Base-by-base conservation (phyloP, 2,797 vertebrate genomes). In the Epinephelus coioides region DNA sequence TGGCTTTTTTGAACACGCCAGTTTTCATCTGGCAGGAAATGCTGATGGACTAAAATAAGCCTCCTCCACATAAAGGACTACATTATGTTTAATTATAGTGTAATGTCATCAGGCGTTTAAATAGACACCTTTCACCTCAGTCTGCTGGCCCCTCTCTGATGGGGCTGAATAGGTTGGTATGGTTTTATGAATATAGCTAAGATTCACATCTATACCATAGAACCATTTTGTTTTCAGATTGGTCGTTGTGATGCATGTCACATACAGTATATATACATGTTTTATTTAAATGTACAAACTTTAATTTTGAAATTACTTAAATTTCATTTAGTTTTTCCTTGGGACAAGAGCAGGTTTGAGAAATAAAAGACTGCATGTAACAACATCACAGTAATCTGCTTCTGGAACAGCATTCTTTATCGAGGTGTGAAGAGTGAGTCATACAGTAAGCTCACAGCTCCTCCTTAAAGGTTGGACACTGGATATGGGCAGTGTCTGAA, bases 381-480 rank as follows among this genome's bases (percentile, higher is more conserved):
- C 27, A 70, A 38, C 18, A 49, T 73, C 23, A 51, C 43, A 77
- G 40, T 19, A 46, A 38, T 51, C 46, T 44, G 69, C 18, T 18
- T 66, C 47, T 66, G 17, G 54, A 23, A 49, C 6, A 59, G 34
- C 19, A 62, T 38, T 78, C 23, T 60, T 3, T 70, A 27, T 43
- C 23, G 30, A 70, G 17, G 68, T 78, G 73, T 71, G 34, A 61
- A 68, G 7, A 64, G 13, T 73, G 73, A 84, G 25, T 69, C 76
- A 73, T 50, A 27, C 69, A 62, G 6, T 23, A 1, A 53, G 12
- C 59, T 60, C 60, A 69, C 6, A 13, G 53, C 34, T 66, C 44
- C 71, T 73, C 65, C 38, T 30, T 40, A 15, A 30, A 43, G 53
- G 43, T 17, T 25, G 40, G 57, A 79, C 46, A 77, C 55, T 50